Conservation (phyloP, 2,888 invertebrate species). For the Brassicogethes aeneus region DNA sequence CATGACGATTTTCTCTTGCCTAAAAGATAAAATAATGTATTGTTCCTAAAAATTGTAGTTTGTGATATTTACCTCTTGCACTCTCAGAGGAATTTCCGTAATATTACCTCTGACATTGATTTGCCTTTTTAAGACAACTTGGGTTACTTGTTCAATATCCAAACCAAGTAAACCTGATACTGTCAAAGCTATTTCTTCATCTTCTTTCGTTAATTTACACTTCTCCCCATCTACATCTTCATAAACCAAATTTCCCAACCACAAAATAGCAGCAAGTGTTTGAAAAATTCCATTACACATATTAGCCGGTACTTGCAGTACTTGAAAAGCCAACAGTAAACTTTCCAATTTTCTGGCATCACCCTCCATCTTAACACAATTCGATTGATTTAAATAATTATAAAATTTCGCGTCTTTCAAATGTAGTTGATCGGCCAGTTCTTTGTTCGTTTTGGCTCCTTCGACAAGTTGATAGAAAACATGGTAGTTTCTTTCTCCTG, state of each 20-base stretch:
- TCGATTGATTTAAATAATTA: slow-evolving; percentile 76
- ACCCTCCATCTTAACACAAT: slow-evolving; percentile 59
- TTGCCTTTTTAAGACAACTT: slow-evolving; percentile 58
- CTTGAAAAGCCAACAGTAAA: slow-evolving; percentile 79
- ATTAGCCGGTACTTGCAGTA: slow-evolving; percentile 74
- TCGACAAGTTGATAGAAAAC: slow-evolving; percentile 88
- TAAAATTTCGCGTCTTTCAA: slow-evolving; percentile 68
- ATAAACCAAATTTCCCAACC: slow-evolving; percentile 83
- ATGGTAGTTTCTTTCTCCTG: slow-evolving; percentile 82
- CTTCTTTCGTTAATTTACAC: slow-evolving; percentile 63
- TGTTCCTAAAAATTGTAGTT: slow-evolving; percentile 1
- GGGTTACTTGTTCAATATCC: slow-evolving; percentile 61
- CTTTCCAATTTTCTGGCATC: slow-evolving; percentile 71
- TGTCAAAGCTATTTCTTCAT: slow-evolving; percentile 62
- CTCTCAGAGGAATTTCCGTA: slow-evolving; percentile 81
- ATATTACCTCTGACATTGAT: slow-evolving; percentile 90
- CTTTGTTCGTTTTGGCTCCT: slow-evolving; percentile 72
- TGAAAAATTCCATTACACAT: slow-evolving; percentile 86
- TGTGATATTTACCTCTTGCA: slow-evolving; percentile 59
- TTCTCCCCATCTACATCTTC: slow-evolving; percentile 83
- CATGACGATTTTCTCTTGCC: slow-evolving; percentile 85
- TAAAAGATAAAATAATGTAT: too few relatives aligned
- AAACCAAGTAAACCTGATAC: slow-evolving; percentile 68
- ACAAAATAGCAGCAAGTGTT: slow-evolving; percentile 78
- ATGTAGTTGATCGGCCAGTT: slow-evolving; percentile 64